Base-by-base conservation (phyloP, 1,140 invertebrate genomes). In the Stegodyphus dumicola region DNA sequence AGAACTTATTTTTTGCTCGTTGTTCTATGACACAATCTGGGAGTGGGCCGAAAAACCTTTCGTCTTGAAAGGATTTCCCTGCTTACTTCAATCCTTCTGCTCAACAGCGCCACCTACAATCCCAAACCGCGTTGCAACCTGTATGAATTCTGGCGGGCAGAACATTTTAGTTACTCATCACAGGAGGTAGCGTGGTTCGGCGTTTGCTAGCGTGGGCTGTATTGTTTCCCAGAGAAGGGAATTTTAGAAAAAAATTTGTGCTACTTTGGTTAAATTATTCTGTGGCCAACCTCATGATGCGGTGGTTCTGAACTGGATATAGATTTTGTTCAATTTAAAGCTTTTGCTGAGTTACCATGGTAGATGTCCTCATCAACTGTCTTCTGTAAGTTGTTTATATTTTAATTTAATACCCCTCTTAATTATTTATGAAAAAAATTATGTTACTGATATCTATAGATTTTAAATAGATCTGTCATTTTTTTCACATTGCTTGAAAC, bases 281-380 rank as follows among this genome's bases (percentile, higher is more conserved):
- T 60, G 9, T 60, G 56, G 9, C 56, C 56, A 60, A 60, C 15
- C 15, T 60, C 15, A 60, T 60, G 56, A 66, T 66, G 76, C 9
- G 60, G 56, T 18, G 33, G 17, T 77, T 77, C 52, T 77, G 51
- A 77, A 65, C 33, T 60, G 60, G 76, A 77, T 77, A 77, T 51
- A 49, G 48, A 66, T 52, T 18, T 51, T 77, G 9, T 52, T n/a
- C 18, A 52, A 51, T 15, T 52, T 66, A 10, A 49, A 15, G 13
- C 9, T 6, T 67, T 77, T 66, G 33, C 9, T 49, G 48, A 77
- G 65, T 66, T 77, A 77, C 76, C 60, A 77, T 77, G 76, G 76
- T 77, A 51, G 76, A 77, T 77, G 76, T 77, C 60, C 76, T 77
- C 49, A 66, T 77, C 76, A 77, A 77, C 76, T 66, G 64, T 18